Percentiles rank a stretch among this genome's conserved stretches.
These are phyloP conservation scores for Hemicentrotus pulcherrimus DNA, from an alignment of 35 echinoderm and acorn worm species.

Conservation along the genomic window DNA sequence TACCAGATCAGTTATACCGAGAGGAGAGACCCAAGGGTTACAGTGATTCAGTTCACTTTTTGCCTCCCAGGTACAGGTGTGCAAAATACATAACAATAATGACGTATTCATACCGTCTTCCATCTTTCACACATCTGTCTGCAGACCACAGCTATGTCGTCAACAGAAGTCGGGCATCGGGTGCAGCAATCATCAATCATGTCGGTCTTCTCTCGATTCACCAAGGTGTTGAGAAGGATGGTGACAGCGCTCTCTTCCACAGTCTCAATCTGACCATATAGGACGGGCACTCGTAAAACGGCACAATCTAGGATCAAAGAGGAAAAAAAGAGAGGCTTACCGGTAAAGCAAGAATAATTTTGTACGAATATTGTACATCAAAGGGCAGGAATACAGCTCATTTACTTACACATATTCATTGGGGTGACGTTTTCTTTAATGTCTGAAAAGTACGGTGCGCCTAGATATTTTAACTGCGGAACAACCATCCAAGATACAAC, in stretches of 20 bases:
- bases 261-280: slow-evolving; percentile 87
- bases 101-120: slow-evolving; percentile 44
- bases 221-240: slow-evolving; percentile 57
- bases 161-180: slow-evolving; percentile 76
- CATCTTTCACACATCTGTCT: slow-evolving; percentile 71
- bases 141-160: slow-evolving; percentile 72
- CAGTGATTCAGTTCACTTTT: too few species aligned
- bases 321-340: not conserved
- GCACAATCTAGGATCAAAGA: slow-evolving; percentile 13
- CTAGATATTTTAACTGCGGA: not conserved
- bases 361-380: too few species aligned
- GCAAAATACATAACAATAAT: not conserved
- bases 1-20: too few species aligned
- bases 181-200: slow-evolving; percentile 63
- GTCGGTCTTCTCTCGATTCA: slow-evolving; percentile 50
- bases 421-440: not conserved
- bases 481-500: not conserved
- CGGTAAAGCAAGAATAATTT: not conserved
- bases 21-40: too few species aligned
- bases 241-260: slow-evolving; percentile 84
- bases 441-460: not conserved
- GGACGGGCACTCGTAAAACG: slow-evolving; percentile 77
- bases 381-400: not conserved
- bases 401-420: not conserved
- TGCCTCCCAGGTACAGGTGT: too few species aligned